Conservation (phyloP, 2,888 invertebrate species). For the Eupelmus urozonus region DNA sequence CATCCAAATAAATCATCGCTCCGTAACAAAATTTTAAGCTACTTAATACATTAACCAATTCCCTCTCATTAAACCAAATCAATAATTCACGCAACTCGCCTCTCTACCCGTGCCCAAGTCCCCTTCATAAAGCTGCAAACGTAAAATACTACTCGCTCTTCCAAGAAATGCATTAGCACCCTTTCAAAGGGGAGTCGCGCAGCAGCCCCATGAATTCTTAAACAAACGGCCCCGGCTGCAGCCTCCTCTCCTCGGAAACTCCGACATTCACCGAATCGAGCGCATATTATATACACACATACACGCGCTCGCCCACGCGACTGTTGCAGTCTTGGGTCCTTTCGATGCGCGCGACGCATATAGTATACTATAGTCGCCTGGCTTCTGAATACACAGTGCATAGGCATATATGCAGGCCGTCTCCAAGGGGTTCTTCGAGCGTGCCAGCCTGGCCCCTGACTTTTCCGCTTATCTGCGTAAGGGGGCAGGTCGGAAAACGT, state of each 20-base stretch:
- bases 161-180: slow-evolving; percentile 53
- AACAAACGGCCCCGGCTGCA: slow-evolving; percentile 19
- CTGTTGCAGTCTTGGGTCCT: slow-evolving; percentile 2
- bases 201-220: slow-evolving; percentile 45
- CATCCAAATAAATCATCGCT: no score
- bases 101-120: neutral
- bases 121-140: neutral
- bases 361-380: no score
- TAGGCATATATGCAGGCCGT: slow-evolving; percentile 1
- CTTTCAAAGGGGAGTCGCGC: no score
- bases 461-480: slow-evolving; percentile 18
- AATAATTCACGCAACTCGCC: neutral
- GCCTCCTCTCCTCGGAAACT: slow-evolving; percentile 21
- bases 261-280: slow-evolving; percentile 3
- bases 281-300: slow-evolving; percentile 5
- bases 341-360: slow-evolving; percentile 9
- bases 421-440: neutral
- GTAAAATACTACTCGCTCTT: slow-evolving; percentile 26
- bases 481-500: slow-evolving; percentile 13
- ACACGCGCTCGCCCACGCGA: slow-evolving; percentile 4
- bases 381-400: neutral
- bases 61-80: neutral
- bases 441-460: neutral
- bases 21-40: no score
- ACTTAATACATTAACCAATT: no score